A percentile compares a stretch with the other conserved stretches of the same genome.
phyloP scores from a whole-genome alignment of 2,797 vertebrate genomes.

The Tiaroga cobitis region DNA sequence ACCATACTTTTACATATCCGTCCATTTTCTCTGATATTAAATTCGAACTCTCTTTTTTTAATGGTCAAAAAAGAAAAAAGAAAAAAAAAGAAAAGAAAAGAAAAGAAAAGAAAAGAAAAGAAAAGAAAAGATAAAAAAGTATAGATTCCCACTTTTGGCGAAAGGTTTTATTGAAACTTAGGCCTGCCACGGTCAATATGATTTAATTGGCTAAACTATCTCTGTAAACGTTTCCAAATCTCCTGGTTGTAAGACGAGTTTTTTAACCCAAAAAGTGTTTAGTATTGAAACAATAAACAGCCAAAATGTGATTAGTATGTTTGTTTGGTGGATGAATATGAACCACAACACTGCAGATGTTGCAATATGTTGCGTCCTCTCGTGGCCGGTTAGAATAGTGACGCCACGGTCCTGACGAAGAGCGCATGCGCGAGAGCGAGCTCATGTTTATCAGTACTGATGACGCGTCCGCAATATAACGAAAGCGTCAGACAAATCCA shows the following conservation, averaged over 20 bases:
- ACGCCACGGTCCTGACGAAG: no score
- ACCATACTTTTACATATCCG: no score
- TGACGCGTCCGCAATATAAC: no score
- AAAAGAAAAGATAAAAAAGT: background rate
- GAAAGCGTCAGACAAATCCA: background rate
- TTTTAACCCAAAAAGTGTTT: background rate
- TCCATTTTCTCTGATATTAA: background rate
- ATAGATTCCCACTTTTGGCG: background rate
- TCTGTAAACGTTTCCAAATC: background rate
- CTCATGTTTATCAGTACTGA: background rate
- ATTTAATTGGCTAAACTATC: no score
- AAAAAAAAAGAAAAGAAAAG: no score
- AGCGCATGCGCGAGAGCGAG: no score
- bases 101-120: no score
- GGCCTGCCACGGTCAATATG: no score
- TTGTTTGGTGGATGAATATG: background rate
- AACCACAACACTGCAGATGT: background rate
- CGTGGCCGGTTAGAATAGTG: background rate
- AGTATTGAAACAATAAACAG: background rate
- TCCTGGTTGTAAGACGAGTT: background rate
- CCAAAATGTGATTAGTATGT: background rate
- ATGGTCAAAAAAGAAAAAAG: background rate
- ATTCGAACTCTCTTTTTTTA: background rate
- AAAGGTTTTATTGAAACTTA: no score
- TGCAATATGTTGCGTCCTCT: background rate